Percentiles rank a stretch among this genome's conserved stretches.
Evolutionary conservation across 2,113 vertebrate genomes (phyloP).

Genomic region (Osmerus eperlanus): DNA sequence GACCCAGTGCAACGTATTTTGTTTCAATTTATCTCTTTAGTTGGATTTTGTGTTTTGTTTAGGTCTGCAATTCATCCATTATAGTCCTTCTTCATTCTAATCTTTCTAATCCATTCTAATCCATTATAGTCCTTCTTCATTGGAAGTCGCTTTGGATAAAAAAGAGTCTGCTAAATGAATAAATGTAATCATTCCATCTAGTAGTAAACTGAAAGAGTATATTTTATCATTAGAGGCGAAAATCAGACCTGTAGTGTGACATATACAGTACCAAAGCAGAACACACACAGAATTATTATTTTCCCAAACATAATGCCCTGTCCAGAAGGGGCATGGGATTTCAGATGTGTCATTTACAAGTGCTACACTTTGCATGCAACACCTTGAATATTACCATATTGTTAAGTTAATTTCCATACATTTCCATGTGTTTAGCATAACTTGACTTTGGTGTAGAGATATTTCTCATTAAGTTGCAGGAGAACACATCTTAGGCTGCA

Average conservation of each 20-base stretch:
- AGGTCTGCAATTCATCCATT: too few species aligned
- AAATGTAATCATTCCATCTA: too few species aligned
- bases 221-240: too few species aligned
- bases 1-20: not conserved
- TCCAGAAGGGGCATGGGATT: not conserved
- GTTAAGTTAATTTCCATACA: not conserved
- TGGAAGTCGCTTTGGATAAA: too few species aligned
- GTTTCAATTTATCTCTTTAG: too few species aligned
- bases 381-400: not conserved
- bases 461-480: not conserved
- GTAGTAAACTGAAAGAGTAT: too few species aligned
- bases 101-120: too few species aligned
- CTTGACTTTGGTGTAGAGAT: not conserved
- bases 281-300: too few species aligned
- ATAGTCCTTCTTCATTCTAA: too few species aligned
- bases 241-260: not conserved
- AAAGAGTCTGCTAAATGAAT: too few species aligned
- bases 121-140: too few species aligned
- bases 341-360: not conserved
- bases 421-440: conserved; percentile 8
- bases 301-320: not conserved
- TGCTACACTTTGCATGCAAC: not conserved
- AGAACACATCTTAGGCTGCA: not conserved
- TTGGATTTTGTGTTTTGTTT: too few species aligned
- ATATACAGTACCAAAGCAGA: not conserved